Evolutionary conservation across 1,140 invertebrate species (phyloP), one percentile per base, ranked within the genome.

Genomic region (Bombus haemorrhoidalis): DNA sequence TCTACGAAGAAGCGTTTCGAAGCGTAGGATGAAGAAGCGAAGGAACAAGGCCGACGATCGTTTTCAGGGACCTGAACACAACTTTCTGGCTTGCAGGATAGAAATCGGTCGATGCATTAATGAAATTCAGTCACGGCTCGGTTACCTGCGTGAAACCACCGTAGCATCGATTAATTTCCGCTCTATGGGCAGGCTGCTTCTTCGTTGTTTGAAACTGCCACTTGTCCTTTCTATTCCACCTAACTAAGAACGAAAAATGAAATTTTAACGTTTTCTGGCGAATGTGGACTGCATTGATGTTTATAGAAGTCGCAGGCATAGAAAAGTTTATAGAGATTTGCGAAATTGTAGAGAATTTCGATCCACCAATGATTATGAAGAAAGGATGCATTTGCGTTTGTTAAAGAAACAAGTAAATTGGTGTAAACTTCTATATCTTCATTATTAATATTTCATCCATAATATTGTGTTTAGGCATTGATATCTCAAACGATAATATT

Each of bases 41-140:
- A 53, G 22, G 53, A 64, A 43, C 43, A 64, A 28, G 47, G 41
- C 28, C 25, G 47, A 32, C 25, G 83, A 85, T 62, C 68, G 68
- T 80, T 79, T 72, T 85, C 81, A 37, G 25, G 43, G 41, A 47
- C 3, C 25, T 39, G 39, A 10, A 32, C 18, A 13, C 1, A 34
- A 22, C 22, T 28, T 13, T 53, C 32, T 25, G 1, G 41, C 59
- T 28, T n/a, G 18, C 28, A 62, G 28, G 43, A 6, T 68, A 62
- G 85, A 72, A 86, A 86, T 86, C 80, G 85, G 76, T 83, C 72
- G 53, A 47, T 22, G 80, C 80, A 83, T 82, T 86, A 86, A 86
- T 86, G 85, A 86, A 90, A 90, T 90, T 88, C 83, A 68, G 66
- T 81, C 88, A 47, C 69, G 69, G 76, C 34, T 69, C 79, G 79